A percentile compares a stretch with the other conserved stretches of the same genome.
Conservation (phyloP, 2,888 invertebrate genomes). For the Zygothrica quintamaculata region DNA sequence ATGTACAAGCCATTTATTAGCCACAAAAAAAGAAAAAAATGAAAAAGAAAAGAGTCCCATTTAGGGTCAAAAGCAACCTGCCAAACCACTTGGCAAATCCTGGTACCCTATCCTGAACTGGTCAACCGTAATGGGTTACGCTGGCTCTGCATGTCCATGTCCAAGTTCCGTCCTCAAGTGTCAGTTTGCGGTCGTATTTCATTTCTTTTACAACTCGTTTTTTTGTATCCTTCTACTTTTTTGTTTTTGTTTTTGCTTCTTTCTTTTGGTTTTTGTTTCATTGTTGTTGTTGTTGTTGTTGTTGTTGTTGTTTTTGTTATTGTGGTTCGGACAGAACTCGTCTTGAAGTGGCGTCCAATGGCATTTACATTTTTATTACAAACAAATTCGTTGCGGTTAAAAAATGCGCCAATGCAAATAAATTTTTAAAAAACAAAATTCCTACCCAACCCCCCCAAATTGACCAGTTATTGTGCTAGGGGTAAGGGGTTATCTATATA, state of each 20-base stretch:
- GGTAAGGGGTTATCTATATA: conserved; percentile 1
- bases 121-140: conserved; percentile 61
- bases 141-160: conserved; percentile 31
- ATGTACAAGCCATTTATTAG: conserved; percentile 54
- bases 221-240: too few species aligned
- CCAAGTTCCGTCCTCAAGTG: conserved; percentile 63
- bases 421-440: conserved; percentile 51
- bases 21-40: conserved; percentile 3
- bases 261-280: too few species aligned
- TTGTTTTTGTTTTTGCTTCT: conserved; percentile 32
- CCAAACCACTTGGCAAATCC: conserved; percentile 62
- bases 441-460: conserved; percentile 15
- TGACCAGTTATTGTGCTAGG: background rate
- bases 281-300: conserved; percentile 35
- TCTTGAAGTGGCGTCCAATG: conserved; percentile 72
- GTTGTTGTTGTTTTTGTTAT: conserved; percentile 13
- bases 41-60: conserved; percentile 13
- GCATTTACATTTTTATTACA: conserved; percentile 80
- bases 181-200: conserved; percentile 75
- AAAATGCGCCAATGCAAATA: conserved; percentile 76
- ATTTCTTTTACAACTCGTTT: conserved; percentile 62
- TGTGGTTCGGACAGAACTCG: conserved; percentile 42
- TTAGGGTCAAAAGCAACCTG: conserved; percentile 50
- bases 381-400: conserved; percentile 79
- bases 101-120: conserved; percentile 41